phyloP scores from a whole-genome alignment of 2,113 vertebrate genomes.

The Camelus dromedarius region DNA sequence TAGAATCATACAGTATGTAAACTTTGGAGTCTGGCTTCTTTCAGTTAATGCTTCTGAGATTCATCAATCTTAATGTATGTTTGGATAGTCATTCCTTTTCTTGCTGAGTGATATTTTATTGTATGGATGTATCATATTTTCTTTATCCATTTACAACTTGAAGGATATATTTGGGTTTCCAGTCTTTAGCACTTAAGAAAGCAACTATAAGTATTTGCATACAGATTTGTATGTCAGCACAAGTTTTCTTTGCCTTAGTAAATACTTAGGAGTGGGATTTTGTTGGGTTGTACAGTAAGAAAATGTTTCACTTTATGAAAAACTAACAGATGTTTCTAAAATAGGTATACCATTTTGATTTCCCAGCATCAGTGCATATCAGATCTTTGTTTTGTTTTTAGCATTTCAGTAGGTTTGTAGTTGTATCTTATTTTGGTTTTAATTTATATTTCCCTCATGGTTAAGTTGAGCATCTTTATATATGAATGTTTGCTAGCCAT shows the following conservation, averaged over 20 bases:
- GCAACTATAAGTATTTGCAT: not conserved
- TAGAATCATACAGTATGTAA: not conserved
- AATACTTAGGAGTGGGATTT: not conserved
- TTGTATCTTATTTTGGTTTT: not conserved
- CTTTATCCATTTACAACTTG: not conserved
- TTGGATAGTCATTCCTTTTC: not conserved
- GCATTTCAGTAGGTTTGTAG: not conserved
- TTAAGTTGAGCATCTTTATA: not conserved
- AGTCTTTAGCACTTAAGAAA: not conserved
- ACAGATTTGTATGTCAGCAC: not conserved
- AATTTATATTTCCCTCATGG: not conserved
- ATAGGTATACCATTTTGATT: not conserved
- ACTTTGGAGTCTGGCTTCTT: not conserved
- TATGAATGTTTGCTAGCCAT: not conserved
- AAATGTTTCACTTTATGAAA: not conserved
- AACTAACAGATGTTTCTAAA: not conserved
- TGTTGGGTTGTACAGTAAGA: not conserved
- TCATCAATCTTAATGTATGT: not conserved
- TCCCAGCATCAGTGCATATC: not conserved
- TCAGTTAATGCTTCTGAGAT: not conserved
- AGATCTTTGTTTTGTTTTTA: not conserved
- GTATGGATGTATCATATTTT: not conserved
- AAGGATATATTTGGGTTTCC: not conserved
- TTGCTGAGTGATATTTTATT: not conserved
- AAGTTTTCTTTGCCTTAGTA: conserved; percentile 34